Evolutionary conservation across 2,888 invertebrate species (phyloP).

Genomic region (Himalopsyche japonica): DNA sequence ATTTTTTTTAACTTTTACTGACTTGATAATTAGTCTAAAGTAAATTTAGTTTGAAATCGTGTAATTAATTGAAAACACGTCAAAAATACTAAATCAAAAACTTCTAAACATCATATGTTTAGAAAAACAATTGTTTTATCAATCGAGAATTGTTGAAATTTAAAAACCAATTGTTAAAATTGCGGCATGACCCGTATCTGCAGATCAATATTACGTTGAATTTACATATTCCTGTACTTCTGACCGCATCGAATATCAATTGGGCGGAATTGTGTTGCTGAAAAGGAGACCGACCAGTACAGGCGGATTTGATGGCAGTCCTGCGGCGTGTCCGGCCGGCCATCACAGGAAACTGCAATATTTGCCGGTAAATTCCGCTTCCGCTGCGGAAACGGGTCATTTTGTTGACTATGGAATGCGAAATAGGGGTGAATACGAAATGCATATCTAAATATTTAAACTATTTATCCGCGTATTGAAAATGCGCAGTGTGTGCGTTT

Average conservation of each 20-base stretch:
- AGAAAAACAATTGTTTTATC: neutral
- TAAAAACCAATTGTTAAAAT: neutral
- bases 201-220: neutral
- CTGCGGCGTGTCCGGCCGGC: neutral
- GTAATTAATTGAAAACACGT: no score
- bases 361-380: slow-evolving; percentile 36
- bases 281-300: neutral
- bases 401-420: slow-evolving; percentile 17
- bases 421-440: slow-evolving; percentile 7
- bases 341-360: slow-evolving; percentile 25
- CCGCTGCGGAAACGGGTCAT: slow-evolving; percentile 25
- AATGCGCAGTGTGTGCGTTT: neutral
- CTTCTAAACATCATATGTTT: no score
- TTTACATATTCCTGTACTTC: neutral
- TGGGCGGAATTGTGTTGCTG: neutral
- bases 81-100: no score
- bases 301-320: neutral
- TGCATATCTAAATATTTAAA: slow-evolving; percentile 8
- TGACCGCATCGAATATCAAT: neutral
- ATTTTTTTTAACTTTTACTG: no score
- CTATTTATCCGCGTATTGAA: neutral
- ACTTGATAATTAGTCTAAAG: no score
- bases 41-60: no score
- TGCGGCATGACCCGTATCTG: neutral
- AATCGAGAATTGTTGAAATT: neutral